These are phyloP conservation scores for Stomatorhinus ivindoensis DNA, from an alignment of 2,113 vertebrate genomes.

Conservation along the genomic window DNA sequence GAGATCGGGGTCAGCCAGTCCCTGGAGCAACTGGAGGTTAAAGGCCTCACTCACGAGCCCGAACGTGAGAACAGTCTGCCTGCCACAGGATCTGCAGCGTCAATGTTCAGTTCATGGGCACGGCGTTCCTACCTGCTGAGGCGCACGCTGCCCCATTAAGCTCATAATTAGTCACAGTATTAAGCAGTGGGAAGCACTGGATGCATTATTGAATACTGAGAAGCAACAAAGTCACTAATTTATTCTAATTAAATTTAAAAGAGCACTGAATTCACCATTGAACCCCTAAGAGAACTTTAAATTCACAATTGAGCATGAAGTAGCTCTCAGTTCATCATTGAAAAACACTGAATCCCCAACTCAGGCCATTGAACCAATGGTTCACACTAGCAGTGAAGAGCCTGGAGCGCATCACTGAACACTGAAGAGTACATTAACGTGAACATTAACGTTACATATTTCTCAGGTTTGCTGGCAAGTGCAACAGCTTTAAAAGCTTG, in stretches of 20 bases:
- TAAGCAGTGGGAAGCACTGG: background rate
- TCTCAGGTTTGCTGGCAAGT: background rate
- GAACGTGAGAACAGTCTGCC: background rate
- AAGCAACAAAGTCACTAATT: background rate
- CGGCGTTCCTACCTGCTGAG: background rate
- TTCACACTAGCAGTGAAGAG: background rate
- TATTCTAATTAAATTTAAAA: background rate
- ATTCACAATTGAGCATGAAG: background rate
- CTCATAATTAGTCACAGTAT: background rate
- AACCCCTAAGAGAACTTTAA: background rate
- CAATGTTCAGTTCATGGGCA: background rate
- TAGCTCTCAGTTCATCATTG: background rate
- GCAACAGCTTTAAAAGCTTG: background rate
- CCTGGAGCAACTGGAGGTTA: background rate
- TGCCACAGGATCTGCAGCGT: background rate
- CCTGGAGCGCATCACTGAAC: background rate
- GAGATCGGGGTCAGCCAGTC: background rate
- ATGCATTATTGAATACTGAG: background rate
- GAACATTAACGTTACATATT: background rate
- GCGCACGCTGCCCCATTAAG: background rate
- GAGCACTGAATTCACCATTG: background rate
- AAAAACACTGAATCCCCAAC: background rate
- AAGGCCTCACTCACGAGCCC: background rate
- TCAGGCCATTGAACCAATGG: background rate
- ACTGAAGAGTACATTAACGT: background rate